Evolutionary conservation across 2,888 invertebrate genomes (phyloP).

Genomic region (Macropis europaea): DNA sequence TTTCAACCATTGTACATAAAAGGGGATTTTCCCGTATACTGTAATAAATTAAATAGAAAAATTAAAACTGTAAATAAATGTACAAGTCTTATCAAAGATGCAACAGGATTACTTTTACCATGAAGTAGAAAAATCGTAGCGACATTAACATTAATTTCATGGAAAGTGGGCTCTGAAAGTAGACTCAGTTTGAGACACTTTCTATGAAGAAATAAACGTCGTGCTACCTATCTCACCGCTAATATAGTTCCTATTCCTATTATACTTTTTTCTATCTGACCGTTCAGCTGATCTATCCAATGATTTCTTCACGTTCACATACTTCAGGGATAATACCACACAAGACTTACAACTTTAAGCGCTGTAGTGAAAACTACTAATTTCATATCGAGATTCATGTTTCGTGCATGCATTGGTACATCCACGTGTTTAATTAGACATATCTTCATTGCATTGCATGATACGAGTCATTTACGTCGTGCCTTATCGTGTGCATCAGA

Average conservation of each 20-base stretch:
- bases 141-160: constrained; percentile 25
- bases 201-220: constrained; percentile 31
- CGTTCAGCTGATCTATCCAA: neutral
- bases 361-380: neutral
- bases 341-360: no score
- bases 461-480: neutral
- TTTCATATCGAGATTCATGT: neutral
- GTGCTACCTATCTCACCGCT: neutral
- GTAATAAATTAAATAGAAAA: no score
- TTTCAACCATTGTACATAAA: no score
- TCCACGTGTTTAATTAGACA: neutral
- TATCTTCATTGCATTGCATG: neutral
- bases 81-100: neutral
- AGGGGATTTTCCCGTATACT: no score
- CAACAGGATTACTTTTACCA: neutral
- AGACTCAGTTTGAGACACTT: constrained; percentile 15
- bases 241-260: neutral
- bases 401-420: neutral
- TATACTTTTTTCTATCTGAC: neutral
- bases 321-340: neutral
- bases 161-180: constrained; percentile 31
- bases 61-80: neutral
- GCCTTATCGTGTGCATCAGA: neutral
- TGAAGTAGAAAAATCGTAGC: neutral
- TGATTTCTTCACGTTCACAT: neutral